These are phyloP conservation scores for Lymantria dispar DNA, from an alignment of 2,888 invertebrate species.

Conservation along the genomic window DNA sequence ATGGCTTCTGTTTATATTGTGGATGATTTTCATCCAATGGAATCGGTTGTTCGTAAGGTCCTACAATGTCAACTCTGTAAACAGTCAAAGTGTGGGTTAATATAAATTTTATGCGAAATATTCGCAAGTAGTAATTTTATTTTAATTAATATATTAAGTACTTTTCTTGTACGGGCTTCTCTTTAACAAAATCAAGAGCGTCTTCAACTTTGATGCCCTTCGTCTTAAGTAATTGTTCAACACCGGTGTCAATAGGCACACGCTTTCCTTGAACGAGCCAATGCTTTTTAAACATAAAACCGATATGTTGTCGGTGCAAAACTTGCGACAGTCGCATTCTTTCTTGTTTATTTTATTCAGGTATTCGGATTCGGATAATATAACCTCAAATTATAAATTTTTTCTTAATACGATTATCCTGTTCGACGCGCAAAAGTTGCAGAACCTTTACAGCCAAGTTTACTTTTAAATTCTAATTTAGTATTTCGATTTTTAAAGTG, in stretches of 20 bases:
- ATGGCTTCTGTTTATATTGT: constrained; percentile 84
- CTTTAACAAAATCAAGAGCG: constrained; percentile 82
- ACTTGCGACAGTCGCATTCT: constrained; percentile 86
- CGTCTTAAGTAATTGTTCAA: constrained; percentile 77
- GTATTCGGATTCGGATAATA: constrained; percentile 2
- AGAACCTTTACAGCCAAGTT: too few relatives aligned
- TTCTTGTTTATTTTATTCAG: constrained; percentile 1
- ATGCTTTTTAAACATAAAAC: constrained; percentile 86
- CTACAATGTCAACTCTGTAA: constrained; percentile 69
- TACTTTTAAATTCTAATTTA: too few relatives aligned
- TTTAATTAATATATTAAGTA: constrained; percentile 21
- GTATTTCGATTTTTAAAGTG: too few relatives aligned
- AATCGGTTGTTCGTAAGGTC: constrained; percentile 59
- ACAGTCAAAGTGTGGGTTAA: constrained; percentile 5
- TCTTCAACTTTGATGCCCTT: constrained; percentile 84
- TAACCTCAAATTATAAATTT: constrained; percentile 12
- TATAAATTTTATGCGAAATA: not conserved
- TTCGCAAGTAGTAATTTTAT: not conserved
- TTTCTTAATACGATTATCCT: too few relatives aligned
- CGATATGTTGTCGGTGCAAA: constrained; percentile 86
- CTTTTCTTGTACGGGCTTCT: constrained; percentile 60
- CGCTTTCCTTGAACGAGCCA: constrained; percentile 87
- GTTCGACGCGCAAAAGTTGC: too few relatives aligned
- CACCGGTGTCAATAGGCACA: constrained; percentile 77
- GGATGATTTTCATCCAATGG: constrained; percentile 84